These are phyloP conservation scores for Euwallacea fornicatus DNA, from an alignment of 1,140 invertebrate species.

Conservation along the genomic window DNA sequence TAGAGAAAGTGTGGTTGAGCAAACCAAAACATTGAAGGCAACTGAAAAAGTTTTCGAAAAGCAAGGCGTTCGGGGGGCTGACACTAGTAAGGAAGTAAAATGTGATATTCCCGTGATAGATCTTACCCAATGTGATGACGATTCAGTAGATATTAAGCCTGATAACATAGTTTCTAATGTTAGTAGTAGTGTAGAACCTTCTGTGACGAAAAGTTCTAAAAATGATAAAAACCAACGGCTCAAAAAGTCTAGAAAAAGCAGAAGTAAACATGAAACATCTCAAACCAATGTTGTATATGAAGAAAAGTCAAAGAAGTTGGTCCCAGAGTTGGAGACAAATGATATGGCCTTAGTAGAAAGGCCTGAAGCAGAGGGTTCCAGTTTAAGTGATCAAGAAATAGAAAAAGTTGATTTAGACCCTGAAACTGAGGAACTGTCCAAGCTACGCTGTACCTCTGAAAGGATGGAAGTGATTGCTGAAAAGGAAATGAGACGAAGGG, in stretches of 20 bases:
- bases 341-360: slow-evolving; percentile 58
- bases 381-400: slow-evolving; percentile 56
- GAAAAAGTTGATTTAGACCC: slow-evolving; percentile 64
- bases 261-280: slow-evolving; percentile 23
- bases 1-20: slow-evolving; percentile 13
- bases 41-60: slow-evolving; percentile 19
- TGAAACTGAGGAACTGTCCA: slow-evolving; percentile 75
- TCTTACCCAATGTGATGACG: slow-evolving; percentile 52
- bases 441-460: slow-evolving; percentile 83
- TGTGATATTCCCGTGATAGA: slow-evolving; percentile 52
- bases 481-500: slow-evolving; percentile 72
- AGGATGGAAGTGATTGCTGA: slow-evolving; percentile 84
- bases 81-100: slow-evolving; percentile 34
- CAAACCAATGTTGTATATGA: slow-evolving; percentile 13
- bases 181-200: slow-evolving; percentile 30
- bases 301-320: background rate
- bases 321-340: slow-evolving; percentile 2
- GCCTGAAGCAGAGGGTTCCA: slow-evolving; percentile 57
- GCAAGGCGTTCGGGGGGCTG: slow-evolving; percentile 21
- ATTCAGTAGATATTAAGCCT: slow-evolving; percentile 34
- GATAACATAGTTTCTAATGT: slow-evolving; percentile 39
- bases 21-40: slow-evolving; percentile 37
- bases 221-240: slow-evolving; percentile 44
- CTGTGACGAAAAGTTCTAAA: slow-evolving; percentile 39
- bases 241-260: slow-evolving; percentile 39